Conservation (phyloP, 2,113 vertebrate species). For the Bucco capensis region DNA sequence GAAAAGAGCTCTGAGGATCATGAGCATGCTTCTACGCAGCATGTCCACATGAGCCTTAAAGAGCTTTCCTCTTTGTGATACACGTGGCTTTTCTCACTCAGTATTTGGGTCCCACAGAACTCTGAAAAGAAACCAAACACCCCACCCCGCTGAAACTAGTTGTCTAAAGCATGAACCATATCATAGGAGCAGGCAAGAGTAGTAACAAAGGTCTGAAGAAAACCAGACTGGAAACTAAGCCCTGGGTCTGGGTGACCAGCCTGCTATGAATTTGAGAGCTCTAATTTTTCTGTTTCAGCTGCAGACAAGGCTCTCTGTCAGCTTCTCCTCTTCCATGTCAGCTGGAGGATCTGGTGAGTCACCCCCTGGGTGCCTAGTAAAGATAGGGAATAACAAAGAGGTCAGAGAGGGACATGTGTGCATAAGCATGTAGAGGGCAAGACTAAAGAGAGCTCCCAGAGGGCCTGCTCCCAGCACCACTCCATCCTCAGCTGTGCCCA, state of each 20-base stretch:
- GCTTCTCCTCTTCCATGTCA: background rate
- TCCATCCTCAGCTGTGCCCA: background rate
- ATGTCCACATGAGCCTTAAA: fast-evolving
- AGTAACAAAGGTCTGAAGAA: background rate
- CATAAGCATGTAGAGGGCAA: background rate
- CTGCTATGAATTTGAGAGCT: background rate
- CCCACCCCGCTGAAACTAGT: background rate
- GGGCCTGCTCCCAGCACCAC: background rate
- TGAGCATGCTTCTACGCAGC: background rate
- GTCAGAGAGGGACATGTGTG: background rate
- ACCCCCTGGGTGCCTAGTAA: background rate
- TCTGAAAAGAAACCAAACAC: background rate
- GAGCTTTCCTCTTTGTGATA: background rate
- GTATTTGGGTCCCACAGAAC: background rate
- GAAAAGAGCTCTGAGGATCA: background rate
- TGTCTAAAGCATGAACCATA: background rate
- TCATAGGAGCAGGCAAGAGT: background rate
- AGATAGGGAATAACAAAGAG: background rate
- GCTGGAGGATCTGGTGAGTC: background rate
- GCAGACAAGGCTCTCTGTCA: background rate
- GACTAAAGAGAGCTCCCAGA: background rate
- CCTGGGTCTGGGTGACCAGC: background rate
- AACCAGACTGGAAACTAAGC: background rate
- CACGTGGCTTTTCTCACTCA: background rate
- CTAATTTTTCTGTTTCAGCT: background rate